A percentile compares a stretch with the other conserved stretches of the same genome.
These are phyloP conservation scores for Elephas maximus DNA, from an alignment of 2,113 vertebrate species.

Conservation along the genomic window DNA sequence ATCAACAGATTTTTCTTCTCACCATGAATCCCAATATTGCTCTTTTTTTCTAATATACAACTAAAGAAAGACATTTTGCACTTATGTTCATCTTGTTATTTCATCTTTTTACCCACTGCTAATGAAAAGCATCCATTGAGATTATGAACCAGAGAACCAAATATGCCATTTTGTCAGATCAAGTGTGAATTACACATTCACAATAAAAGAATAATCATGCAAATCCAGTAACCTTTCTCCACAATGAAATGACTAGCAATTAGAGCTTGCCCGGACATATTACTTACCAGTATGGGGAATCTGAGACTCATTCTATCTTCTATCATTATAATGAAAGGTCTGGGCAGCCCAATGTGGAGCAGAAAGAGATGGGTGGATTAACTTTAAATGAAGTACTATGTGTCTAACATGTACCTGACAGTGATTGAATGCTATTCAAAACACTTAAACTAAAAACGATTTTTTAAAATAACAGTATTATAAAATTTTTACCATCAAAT, in stretches of 20 bases:
- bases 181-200: conserved; percentile 72
- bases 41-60: conserved; percentile 60
- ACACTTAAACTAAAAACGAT: background rate
- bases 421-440: background rate
- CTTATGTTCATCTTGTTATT: conserved; percentile 75
- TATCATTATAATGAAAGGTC: conserved; percentile 51
- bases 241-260: conserved; percentile 60
- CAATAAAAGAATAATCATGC: conserved; percentile 72
- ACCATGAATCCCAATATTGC: conserved; percentile 48
- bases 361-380: conserved; percentile 59
- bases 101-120: conserved; percentile 73
- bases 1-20: conserved; percentile 71
- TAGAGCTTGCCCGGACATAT: conserved; percentile 22
- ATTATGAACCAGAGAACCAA: conserved; percentile 70
- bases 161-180: conserved; percentile 55
- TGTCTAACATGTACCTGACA: background rate
- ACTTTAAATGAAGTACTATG: conserved; percentile 65
- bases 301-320: conserved; percentile 51
- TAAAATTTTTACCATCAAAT: background rate
- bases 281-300: conserved; percentile 21
- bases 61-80: conserved; percentile 59
- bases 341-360: background rate
- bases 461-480: background rate
- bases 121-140: conserved; percentile 70
- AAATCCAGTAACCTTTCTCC: conserved; percentile 67